These are phyloP conservation scores for Porites australiensis DNA, from an alignment of 64 coral and sea anemone genomes.

Conservation along the genomic window DNA sequence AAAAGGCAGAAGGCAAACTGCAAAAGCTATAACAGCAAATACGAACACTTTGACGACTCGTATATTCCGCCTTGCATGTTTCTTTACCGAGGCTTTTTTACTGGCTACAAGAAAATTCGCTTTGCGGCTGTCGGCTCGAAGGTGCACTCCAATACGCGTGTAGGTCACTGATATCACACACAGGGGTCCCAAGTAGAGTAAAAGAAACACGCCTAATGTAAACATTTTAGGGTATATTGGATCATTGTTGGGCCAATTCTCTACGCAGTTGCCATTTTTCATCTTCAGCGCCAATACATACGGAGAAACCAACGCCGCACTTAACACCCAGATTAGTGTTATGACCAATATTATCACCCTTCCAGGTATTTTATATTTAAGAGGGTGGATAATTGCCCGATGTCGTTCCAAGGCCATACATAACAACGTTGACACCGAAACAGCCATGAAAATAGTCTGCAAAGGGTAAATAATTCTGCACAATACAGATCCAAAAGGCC, in stretches of 20 bases:
- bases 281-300: conserved; percentile 44
- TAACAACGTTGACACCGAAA: conserved; percentile 66
- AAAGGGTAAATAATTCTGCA: conserved; percentile 76
- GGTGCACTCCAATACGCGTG: conserved; percentile 34
- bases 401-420: conserved; percentile 76
- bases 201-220: conserved; percentile 60
- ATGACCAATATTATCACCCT: conserved; percentile 15
- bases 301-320: conserved; percentile 46
- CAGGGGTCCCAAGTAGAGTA: conserved; percentile 64
- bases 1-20: conserved; percentile 65
- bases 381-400: conserved; percentile 59
- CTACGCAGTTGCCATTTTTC: conserved; percentile 5
- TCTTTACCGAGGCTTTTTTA: neutral
- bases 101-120: neutral
- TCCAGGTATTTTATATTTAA: conserved; percentile 55
- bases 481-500: conserved; percentile 48
- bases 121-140: neutral
- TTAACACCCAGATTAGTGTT: conserved; percentile 31
- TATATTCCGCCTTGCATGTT: conserved; percentile 8
- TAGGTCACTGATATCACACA: conserved; percentile 59
- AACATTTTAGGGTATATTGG: conserved; percentile 25
- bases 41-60: conserved; percentile 69
- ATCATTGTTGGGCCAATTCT: conserved; percentile 64
- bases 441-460: conserved; percentile 70
- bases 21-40: conserved; percentile 64